A percentile compares a stretch with the other conserved stretches of the same genome.
Conservation (phyloP, 2,888 invertebrate species). For the Iselma pallidipennis region DNA sequence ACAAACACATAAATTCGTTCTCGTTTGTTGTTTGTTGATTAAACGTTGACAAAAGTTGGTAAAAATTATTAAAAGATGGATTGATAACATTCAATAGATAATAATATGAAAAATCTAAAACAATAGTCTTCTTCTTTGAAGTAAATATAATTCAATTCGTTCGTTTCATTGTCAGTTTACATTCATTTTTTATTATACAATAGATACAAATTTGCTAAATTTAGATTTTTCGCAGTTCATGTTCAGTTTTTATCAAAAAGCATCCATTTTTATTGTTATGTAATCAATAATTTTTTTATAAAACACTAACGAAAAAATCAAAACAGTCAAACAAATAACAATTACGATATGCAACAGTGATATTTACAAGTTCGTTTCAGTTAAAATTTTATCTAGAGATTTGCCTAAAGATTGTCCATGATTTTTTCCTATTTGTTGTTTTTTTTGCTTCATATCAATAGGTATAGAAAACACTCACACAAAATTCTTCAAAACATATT, state of each 20-base stretch:
- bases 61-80: neutral
- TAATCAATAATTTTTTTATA: neutral
- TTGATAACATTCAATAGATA: neutral
- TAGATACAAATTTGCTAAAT: too few species aligned
- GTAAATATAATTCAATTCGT: too few species aligned
- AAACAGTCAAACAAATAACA: constrained; percentile 6
- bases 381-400: constrained; percentile 6
- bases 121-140: neutral
- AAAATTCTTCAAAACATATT: constrained; percentile 17
- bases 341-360: constrained; percentile 30
- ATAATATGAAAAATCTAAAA: neutral
- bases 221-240: neutral
- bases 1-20: neutral
- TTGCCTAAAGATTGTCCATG: constrained; percentile 19
- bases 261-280: neutral
- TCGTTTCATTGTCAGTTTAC: neutral
- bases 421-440: neutral
- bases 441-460: constrained; percentile 11
- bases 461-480: constrained; percentile 21
- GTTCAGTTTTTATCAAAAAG: constrained; percentile 20
- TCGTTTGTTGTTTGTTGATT: neutral
- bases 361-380: constrained; percentile 19
- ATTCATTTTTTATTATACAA: neutral
- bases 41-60: neutral
- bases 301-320: neutral